Base-by-base conservation (phyloP, 2,888 invertebrate species). In the Pyralis farinalis region DNA sequence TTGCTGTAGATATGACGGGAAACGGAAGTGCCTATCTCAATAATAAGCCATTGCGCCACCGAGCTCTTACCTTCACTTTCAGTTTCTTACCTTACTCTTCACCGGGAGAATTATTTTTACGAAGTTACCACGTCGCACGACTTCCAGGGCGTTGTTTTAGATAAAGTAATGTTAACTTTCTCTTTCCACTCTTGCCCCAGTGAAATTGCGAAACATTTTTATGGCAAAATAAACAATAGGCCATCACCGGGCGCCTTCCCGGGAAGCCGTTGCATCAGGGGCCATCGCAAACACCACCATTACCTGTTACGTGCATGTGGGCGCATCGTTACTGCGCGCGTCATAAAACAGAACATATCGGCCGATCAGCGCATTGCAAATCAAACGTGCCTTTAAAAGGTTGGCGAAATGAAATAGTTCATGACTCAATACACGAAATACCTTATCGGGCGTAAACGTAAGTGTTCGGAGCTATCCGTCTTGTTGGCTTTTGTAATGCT, bases 401-500 rank as follows among this genome's bases (percentile, higher is more conserved):
- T 16, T 22, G 3, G 12, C 33, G 33, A 39, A 39, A 39, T 39
- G 39, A 33, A 39, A 39, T 39, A 39, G 39, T 33, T 39, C 39
- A 39, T 39, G 33, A 33, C 39, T 39, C 33, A 39, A 39, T 39
- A 33, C 32, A 33, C 39, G 39, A 39, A 39, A 39, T 16, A 27
- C 39, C 39, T 12, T 28, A 39, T 33, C 6, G 33, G 25, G 25
- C 9, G 21, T 39, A 39, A 39, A 10, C 32, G 39, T 32, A 33
- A 34, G 31, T 31, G 31, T 31, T 31, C 6, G 12, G 31, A 12
- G 12, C 30, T 21, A 37, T 37, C 30, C 37, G 30, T 37, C 37
- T 37, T 22, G 12, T 21, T 22, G 22, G 8, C 37, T 37, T 29
- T 37, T 11, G 37, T 31, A 37, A 37, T 30, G 20, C 37, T 37